These are phyloP conservation scores for Moxostoma hubbsi DNA, from an alignment of 2,797 vertebrate species.

Conservation along the genomic window DNA sequence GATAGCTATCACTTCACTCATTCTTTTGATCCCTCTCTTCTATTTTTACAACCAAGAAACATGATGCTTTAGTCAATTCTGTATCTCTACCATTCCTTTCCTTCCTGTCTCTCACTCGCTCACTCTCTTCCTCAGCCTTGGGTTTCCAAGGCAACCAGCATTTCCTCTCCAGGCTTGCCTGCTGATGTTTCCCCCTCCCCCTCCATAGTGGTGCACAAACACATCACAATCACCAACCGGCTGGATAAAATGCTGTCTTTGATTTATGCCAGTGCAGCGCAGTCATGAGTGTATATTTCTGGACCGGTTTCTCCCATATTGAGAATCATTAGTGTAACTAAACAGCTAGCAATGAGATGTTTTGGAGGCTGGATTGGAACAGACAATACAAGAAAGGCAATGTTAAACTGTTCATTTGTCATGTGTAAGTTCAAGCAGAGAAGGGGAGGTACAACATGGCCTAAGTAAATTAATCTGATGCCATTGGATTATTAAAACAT, in stretches of 20 bases:
- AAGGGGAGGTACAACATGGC: slow-evolving; percentile 25
- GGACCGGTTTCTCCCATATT: slow-evolving; percentile 39
- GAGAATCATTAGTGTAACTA: slow-evolving; percentile 50
- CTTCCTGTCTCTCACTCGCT: slow-evolving; percentile 53
- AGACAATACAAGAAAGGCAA: slow-evolving; percentile 40
- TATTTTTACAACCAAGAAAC: neutral
- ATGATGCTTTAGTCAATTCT: slow-evolving; percentile 40
- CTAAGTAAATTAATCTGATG: slow-evolving; percentile 21
- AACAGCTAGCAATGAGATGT: slow-evolving; percentile 45
- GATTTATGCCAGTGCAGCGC: slow-evolving; percentile 51
- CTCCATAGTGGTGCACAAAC: slow-evolving; percentile 68
- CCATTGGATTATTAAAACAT: slow-evolving; percentile 39
- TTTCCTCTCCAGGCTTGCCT: slow-evolving; percentile 78
- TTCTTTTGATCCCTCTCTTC: slow-evolving; percentile 14
- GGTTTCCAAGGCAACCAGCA: slow-evolving; percentile 83
- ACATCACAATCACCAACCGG: slow-evolving; percentile 60
- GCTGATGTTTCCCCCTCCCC: slow-evolving; percentile 74
- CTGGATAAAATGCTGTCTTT: slow-evolving; percentile 58
- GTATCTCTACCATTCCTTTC: slow-evolving; percentile 53
- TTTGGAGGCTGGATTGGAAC: slow-evolving; percentile 42
- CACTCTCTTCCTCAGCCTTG: slow-evolving; percentile 69
- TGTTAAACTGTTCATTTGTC: slow-evolving; percentile 48
- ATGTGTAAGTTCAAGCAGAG: slow-evolving; percentile 37
- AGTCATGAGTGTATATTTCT: slow-evolving; percentile 40
- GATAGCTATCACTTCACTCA: neutral